Base-by-base conservation (phyloP, 2,888 invertebrate species). In the Nomada ferruginata region DNA sequence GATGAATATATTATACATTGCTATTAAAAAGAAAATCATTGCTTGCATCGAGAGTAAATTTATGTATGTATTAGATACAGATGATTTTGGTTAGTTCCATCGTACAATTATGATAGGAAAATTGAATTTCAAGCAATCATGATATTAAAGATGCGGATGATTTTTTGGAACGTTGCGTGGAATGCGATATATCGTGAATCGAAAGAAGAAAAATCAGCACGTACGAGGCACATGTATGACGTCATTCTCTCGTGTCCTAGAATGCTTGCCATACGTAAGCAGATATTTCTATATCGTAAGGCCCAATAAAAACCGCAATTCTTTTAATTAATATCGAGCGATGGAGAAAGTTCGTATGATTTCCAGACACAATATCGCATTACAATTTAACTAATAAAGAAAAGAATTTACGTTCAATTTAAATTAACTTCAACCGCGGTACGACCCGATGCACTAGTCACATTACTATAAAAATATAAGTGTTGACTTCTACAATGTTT, bases 241-340 rank as follows among this genome's bases (percentile, higher is more conserved):
- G 84, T 84, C 84, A 84, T 74, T 73, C 84, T 42, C 65, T 68
- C 75, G 76, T 75, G 83, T 83, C 74, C 83, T 83, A 83, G 83
- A 83, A 82, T 82, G 83, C 83, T 75, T 76, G 82, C 70, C 75
- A 73, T 82, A 76, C 83, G 83, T 83, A 83, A 83, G 83, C 82
- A 82, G 83, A 83, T 83, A 83, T 82, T 82, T 82, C 82, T 82
- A 83, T 82, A 82, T 82, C 76, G 82, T 74, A 80, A 74, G 68
- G 70, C 70, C 60, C 69, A 80, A 74, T 66, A 70, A 80, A 80
- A 74, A 57, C 53, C 9, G 47, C 73, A 50, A 69, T 79, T 65
- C 68, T 80, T 73, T 72, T 74, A 81, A 81, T 70, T 70, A 74
- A 80, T 74, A 74, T 50, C 59, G 36, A 29, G 26, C 26, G 60